Conservation (phyloP, 2,888 invertebrate genomes). For the Polydrusus cervinus region DNA sequence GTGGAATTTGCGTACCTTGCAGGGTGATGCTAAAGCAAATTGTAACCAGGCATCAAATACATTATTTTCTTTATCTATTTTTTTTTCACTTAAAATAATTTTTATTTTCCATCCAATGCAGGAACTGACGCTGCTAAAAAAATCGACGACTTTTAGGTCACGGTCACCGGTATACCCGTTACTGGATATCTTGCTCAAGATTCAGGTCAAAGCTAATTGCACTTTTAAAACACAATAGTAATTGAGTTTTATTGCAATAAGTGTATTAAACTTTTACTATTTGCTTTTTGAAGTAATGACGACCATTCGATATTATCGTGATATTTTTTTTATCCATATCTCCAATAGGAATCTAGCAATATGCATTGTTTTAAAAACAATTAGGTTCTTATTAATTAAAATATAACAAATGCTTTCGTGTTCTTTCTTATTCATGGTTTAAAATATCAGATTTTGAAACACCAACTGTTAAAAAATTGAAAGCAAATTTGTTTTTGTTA, state of each 20-base stretch:
- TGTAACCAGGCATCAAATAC: too few relatives aligned
- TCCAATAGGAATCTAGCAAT: neutral
- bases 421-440: neutral
- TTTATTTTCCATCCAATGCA: too few relatives aligned
- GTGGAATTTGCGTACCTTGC: too few relatives aligned
- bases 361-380: slow-evolving; percentile 10
- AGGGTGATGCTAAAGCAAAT: too few relatives aligned
- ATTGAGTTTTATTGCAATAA: neutral
- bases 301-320: neutral
- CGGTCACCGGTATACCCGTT: too few relatives aligned
- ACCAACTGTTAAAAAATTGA: neutral
- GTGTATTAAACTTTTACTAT: neutral
- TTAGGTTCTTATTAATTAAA: slow-evolving; percentile 5
- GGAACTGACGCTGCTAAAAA: too few relatives aligned
- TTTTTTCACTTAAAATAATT: too few relatives aligned
- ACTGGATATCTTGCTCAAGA: neutral
- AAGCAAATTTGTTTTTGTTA: too few relatives aligned
- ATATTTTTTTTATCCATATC: slow-evolving; percentile 6
- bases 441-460: neutral
- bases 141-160: too few relatives aligned
- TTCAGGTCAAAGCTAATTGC: slow-evolving; percentile 3
- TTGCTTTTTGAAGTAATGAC: neutral
- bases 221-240: neutral
- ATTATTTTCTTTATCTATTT: too few relatives aligned
- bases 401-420: neutral